Percentiles rank a stretch among this genome's conserved stretches.
These are phyloP conservation scores for Andricus grossulariae DNA, from an alignment of 1,140 invertebrate genomes.

Conservation along the genomic window DNA sequence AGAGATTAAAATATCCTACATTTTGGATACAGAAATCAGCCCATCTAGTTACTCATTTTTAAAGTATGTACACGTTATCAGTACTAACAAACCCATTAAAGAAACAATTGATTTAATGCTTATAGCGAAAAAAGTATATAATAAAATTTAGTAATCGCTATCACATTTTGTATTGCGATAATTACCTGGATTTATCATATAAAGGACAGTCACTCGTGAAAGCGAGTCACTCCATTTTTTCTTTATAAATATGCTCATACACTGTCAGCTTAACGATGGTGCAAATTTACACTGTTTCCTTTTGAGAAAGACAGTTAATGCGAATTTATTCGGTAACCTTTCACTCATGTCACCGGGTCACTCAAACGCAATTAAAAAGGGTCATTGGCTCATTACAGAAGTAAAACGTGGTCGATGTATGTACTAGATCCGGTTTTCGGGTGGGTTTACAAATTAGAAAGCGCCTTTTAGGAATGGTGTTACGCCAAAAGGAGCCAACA, in stretches of 20 bases:
- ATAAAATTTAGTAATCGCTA: conserved; percentile 7
- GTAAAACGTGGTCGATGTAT: neutral
- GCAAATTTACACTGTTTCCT: neutral
- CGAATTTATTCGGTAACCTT: conserved; percentile 2
- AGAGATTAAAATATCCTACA: conserved; percentile 4
- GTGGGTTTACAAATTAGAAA: conserved; percentile 34
- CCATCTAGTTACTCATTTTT: neutral
- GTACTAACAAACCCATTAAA: conserved; percentile 22
- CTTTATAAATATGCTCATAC: neutral
- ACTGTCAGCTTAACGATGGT: neutral
- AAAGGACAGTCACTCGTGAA: neutral
- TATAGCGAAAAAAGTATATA: conserved; percentile 40
- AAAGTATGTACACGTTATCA: conserved; percentile 25
- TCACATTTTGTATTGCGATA: neutral
- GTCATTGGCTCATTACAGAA: neutral
- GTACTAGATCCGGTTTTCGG: conserved; percentile 25
- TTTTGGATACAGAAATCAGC: conserved; percentile 13
- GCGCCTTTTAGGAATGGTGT: conserved; percentile 59
- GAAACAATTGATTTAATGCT: conserved; percentile 24
- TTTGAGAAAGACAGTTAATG: neutral
- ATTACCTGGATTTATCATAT: neutral
- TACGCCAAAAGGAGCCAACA: conserved; percentile 94
- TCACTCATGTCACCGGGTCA: neutral
- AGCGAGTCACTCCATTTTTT: neutral
- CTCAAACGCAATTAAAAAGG: neutral